Evolutionary conservation across 2,888 invertebrate species (phyloP).

Genomic region (Andrena dorsata): DNA sequence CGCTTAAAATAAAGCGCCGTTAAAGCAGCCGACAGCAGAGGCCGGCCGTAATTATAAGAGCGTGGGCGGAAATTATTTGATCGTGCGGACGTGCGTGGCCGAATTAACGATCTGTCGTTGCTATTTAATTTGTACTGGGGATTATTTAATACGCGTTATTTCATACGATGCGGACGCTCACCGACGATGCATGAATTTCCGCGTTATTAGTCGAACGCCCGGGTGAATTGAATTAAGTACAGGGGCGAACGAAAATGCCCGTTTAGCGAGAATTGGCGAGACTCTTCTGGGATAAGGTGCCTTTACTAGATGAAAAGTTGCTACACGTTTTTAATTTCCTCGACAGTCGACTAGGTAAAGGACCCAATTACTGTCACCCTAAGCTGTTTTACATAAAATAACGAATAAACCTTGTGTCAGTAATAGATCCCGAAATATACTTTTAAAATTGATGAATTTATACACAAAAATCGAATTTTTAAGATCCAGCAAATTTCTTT

Average conservation of each 20-base stretch:
- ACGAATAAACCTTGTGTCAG: too few species aligned
- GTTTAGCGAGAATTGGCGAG: neutral
- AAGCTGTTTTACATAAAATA: too few species aligned
- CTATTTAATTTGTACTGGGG: slow-evolving; percentile 38
- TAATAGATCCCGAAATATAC: too few species aligned
- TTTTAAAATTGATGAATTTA: too few species aligned
- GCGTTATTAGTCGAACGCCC: slow-evolving; percentile 16
- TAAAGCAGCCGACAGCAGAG: slow-evolving; percentile 22
- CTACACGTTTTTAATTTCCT: too few species aligned
- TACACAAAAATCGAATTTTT: too few species aligned
- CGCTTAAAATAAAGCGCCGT: slow-evolving; percentile 36
- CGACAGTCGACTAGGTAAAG: too few species aligned
- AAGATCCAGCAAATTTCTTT: too few species aligned
- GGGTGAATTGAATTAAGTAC: slow-evolving; percentile 11
- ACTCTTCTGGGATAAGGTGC: neutral
- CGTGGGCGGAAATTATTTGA: slow-evolving; percentile 37
- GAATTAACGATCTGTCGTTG: slow-evolving; percentile 45
- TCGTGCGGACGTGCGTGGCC: neutral
- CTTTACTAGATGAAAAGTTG: too few species aligned
- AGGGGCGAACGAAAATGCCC: slow-evolving; percentile 4
- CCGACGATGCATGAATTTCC: slow-evolving; percentile 34
- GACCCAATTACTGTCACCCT: too few species aligned
- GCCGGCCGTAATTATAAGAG: slow-evolving; percentile 34
- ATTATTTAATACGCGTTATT: slow-evolving; percentile 50
- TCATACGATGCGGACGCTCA: slow-evolving; percentile 2